Percentiles rank a stretch among this genome's conserved stretches.
These are phyloP conservation scores for Lysiphlebus fabarum DNA, from an alignment of 1,140 invertebrate species.

Conservation along the genomic window DNA sequence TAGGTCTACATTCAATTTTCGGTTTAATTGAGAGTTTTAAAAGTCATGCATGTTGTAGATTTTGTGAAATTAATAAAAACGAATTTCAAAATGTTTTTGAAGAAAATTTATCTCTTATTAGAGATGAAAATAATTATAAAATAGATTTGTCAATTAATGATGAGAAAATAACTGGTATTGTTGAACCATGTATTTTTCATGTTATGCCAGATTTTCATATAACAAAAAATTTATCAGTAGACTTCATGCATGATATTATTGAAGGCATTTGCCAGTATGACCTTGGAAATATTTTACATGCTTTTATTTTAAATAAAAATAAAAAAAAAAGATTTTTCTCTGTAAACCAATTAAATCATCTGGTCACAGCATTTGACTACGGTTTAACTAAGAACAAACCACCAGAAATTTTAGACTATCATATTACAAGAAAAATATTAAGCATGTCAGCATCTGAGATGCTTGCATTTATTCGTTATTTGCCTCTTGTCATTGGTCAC, in stretches of 20 bases:
- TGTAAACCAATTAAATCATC: conserved; percentile 28
- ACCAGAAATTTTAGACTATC: conserved; percentile 19
- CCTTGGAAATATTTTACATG: conserved; percentile 28
- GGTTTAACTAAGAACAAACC: conserved; percentile 27
- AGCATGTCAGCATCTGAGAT: conserved; percentile 33
- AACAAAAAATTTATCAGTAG: conserved; percentile 29
- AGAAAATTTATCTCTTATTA: conserved; percentile 20
- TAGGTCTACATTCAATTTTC: conserved; percentile 3
- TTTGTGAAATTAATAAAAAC: not conserved
- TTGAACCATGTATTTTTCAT: conserved; percentile 21
- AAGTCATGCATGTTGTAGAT: not conserved
- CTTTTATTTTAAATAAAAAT: conserved; percentile 22
- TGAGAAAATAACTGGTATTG: conserved; percentile 19
- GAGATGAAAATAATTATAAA: conserved; percentile 25
- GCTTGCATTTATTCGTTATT: conserved; percentile 31
- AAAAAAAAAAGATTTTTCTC: conserved; percentile 27
- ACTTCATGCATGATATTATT: conserved; percentile 36
- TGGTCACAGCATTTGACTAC: conserved; percentile 27
- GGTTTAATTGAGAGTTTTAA: not conserved
- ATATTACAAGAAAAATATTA: conserved; percentile 28
- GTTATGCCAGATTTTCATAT: conserved; percentile 30
- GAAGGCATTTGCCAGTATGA: conserved; percentile 34
- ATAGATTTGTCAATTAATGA: conserved; percentile 8
- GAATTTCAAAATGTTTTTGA: not conserved
- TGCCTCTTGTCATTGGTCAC: conserved; percentile 32